phyloP scores from a whole-genome alignment of 2,797 vertebrate species.

The Spinus olivaceus region DNA sequence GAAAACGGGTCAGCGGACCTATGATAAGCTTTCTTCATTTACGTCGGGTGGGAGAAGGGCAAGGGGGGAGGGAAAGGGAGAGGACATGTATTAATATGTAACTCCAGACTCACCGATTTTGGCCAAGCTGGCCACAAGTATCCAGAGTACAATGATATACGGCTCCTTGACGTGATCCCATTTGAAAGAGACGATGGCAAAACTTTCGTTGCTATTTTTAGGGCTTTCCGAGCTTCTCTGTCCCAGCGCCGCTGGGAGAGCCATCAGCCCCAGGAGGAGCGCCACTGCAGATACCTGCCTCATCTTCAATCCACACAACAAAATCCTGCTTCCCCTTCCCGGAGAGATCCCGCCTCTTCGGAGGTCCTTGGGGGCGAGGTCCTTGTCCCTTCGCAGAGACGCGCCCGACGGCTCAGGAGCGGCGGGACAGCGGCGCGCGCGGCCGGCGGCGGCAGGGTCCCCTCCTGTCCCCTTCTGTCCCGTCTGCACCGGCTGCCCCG shows the following conservation, averaged over 20 bases:
- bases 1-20: neutral
- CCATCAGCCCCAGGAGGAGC: constrained; percentile 21
- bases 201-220: constrained; percentile 45
- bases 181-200: constrained; percentile 87
- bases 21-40: neutral
- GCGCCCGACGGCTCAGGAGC: neutral
- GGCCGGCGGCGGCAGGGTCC: neutral
- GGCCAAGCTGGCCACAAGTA: constrained; percentile 91
- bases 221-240: neutral
- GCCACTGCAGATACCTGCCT: neutral
- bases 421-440: neutral
- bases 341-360: constrained; percentile 33
- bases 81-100: neutral
- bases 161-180: constrained; percentile 89
- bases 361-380: neutral
- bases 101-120: constrained; percentile 87
- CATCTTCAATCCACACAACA: constrained; percentile 7
- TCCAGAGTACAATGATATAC: constrained; percentile 89
- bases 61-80: neutral
- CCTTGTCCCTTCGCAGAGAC: neutral
- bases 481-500: neutral
- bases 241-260: constrained; percentile 28
- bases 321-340: constrained; percentile 24
- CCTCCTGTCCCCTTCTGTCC: neutral
- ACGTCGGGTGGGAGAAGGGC: neutral